A percentile compares a stretch with the other conserved stretches of the same genome.
These are phyloP conservation scores for Pantherophis alleghaniensis DNA, from an alignment of 2,797 vertebrate genomes.

Conservation along the genomic window DNA sequence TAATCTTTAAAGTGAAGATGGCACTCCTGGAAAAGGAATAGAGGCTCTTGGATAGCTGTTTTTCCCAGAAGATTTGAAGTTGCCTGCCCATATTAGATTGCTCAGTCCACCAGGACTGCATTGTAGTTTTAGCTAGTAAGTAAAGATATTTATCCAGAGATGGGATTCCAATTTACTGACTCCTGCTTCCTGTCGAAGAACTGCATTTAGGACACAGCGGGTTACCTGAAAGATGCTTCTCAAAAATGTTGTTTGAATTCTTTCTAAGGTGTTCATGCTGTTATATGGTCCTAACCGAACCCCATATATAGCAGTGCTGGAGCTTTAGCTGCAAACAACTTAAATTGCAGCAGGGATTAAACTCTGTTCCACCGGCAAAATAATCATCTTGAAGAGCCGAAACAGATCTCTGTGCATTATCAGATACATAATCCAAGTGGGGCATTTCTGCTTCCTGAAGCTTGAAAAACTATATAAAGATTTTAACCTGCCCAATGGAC, in stretches of 20 bases:
- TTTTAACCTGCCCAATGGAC: not conserved
- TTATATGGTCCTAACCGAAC: not conserved
- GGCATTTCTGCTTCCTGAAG: not conserved
- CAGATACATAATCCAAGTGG: not conserved
- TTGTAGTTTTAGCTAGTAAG: not conserved
- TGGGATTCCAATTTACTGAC: not conserved
- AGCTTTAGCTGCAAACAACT: not conserved
- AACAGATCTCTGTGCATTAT: not conserved
- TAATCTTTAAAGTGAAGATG: not conserved
- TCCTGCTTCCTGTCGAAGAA: not conserved
- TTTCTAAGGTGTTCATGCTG: not conserved
- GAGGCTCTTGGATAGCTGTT: not conserved
- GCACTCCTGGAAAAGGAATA: not conserved
- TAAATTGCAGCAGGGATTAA: not conserved
- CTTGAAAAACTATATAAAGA: not conserved
- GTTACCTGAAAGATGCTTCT: not conserved
- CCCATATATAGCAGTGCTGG: not conserved
- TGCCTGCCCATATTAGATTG: not conserved
- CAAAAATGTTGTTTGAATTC: not conserved
- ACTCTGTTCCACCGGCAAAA: not conserved
- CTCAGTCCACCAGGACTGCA: not conserved
- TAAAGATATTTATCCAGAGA: not conserved
- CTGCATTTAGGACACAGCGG: not conserved
- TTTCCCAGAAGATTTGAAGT: not conserved
- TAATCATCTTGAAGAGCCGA: not conserved